Conservation (phyloP, 2,797 vertebrate genomes). For the Alca torda region DNA sequence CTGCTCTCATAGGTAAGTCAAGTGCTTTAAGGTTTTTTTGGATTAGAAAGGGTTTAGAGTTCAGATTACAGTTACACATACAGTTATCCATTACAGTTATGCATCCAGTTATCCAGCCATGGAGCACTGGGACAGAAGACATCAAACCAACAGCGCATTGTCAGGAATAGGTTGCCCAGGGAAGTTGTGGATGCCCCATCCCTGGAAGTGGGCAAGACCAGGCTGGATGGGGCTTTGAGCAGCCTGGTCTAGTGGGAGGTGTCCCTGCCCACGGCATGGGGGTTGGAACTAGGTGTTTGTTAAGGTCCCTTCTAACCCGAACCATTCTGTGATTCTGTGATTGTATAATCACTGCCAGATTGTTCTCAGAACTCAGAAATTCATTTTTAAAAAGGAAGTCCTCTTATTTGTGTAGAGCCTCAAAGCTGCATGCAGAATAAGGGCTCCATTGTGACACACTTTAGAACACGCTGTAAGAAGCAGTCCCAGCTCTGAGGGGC, state of each 20-base stretch:
- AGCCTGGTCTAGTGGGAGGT: too few relatives aligned
- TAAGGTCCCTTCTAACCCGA: too few relatives aligned
- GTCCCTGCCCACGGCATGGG: too few relatives aligned
- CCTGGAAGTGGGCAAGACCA: too few relatives aligned
- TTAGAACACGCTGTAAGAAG: background rate
- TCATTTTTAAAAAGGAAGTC: background rate
- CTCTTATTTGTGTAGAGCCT: background rate
- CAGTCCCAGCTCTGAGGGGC: background rate
- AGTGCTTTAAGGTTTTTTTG: background rate
- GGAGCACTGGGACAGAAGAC: background rate
- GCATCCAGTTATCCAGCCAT: background rate
- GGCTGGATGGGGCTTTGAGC: too few relatives aligned
- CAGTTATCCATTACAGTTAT: background rate
- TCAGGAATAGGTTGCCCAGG: background rate
- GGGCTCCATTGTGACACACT: background rate
- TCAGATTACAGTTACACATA: background rate
- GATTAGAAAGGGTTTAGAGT: background rate
- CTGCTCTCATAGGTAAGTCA: slow-evolving; percentile 78
- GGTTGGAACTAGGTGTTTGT: too few relatives aligned
- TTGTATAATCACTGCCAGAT: background rate
- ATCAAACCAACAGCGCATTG: background rate
- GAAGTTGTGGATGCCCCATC: too few relatives aligned
- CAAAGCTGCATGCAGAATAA: background rate
- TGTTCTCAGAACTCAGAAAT: background rate
- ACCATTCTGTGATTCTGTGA: too few relatives aligned